These are phyloP conservation scores for Delphinus delphis DNA, from an alignment of 2,113 vertebrate species.

Conservation along the genomic window DNA sequence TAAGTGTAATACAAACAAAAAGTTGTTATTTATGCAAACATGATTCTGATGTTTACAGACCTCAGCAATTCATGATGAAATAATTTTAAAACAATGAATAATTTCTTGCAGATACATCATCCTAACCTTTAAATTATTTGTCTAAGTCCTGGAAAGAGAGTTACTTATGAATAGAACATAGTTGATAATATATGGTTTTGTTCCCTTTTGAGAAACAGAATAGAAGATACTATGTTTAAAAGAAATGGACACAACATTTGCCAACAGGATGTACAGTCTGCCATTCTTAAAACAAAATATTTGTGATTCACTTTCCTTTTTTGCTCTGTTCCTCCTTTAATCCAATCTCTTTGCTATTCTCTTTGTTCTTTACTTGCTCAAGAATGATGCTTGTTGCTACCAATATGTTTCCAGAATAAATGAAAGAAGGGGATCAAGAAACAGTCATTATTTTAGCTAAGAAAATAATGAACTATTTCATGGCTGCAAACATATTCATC, in stretches of 20 bases:
- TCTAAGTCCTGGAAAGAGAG: neutral
- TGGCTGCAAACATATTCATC: neutral
- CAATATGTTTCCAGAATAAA: neutral
- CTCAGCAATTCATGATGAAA: neutral
- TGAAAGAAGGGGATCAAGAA: neutral
- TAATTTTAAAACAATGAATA: neutral
- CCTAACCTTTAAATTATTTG: neutral
- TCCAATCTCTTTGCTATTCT: neutral
- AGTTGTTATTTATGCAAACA: neutral
- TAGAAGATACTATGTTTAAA: neutral
- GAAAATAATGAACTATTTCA: slow-evolving; percentile 50
- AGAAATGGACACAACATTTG: neutral
- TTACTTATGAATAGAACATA: neutral
- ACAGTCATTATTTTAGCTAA: neutral
- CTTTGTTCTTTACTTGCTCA: neutral
- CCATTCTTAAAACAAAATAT: neutral
- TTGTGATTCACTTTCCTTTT: neutral
- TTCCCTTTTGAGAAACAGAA: neutral
- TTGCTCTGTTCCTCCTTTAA: neutral
- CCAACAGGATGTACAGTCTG: neutral
- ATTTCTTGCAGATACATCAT: neutral
- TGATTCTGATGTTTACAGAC: neutral
- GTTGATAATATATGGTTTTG: neutral
- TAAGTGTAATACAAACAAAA: neutral
- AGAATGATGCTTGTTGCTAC: neutral